A percentile compares a stretch with the other conserved stretches of the same genome.
Conservation (phyloP, 1,140 invertebrate genomes). For the Drosophila arizonae region DNA sequence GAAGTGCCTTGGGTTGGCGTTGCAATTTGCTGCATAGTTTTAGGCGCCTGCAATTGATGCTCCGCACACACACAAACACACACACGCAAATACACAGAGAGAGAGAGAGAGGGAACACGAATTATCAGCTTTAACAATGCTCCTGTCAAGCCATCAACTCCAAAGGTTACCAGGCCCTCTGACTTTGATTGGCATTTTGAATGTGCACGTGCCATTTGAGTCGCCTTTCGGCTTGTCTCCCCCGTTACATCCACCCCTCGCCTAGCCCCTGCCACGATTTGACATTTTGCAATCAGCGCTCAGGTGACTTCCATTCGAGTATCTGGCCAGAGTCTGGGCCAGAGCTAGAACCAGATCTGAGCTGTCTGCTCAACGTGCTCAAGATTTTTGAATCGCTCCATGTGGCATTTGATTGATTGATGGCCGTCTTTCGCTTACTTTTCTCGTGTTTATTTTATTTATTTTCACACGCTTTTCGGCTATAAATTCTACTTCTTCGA, state of each 20-base stretch:
- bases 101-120: neutral
- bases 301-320: constrained; percentile 25
- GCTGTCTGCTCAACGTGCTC: constrained; percentile 28
- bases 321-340: neutral
- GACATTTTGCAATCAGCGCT: constrained; percentile 47
- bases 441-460: neutral
- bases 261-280: neutral
- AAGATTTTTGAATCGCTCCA: constrained; percentile 47
- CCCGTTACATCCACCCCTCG: no score
- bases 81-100: neutral
- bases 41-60: constrained; percentile 19
- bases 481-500: constrained; percentile 17
- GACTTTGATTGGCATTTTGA: constrained; percentile 46
- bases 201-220: constrained; percentile 35
- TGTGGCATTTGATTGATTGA: constrained; percentile 53
- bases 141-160: constrained; percentile 8
- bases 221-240: neutral
- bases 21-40: constrained; percentile 38
- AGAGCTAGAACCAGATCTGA: neutral
- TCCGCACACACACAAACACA: constrained; percentile 2
- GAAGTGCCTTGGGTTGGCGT: constrained; percentile 5
- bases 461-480: constrained; percentile 12
- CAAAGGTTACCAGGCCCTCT: constrained; percentile 12
- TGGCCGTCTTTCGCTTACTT: constrained; percentile 17
- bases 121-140: constrained; percentile 8